Evolutionary conservation across 2,888 invertebrate genomes (phyloP), one percentile per base, ranked within the genome.

Genomic region (Plebejus melissa): DNA sequence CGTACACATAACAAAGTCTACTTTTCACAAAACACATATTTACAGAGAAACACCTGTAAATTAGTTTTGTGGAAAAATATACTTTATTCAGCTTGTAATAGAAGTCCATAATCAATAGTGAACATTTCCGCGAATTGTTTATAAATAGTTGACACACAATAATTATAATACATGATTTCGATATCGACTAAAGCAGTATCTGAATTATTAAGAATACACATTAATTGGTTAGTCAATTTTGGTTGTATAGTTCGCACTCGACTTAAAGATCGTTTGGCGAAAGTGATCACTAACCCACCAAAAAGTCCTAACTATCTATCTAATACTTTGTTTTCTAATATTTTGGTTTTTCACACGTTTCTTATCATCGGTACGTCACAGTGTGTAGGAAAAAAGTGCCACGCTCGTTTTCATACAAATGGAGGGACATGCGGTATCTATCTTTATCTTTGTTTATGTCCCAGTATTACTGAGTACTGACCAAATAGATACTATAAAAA

Each of bases 101-200:
- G 16, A 54, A 54, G 16, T 54, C 16, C 16, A 54, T 50, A 54
- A 54, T 54, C 46, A 54, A 54, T 16, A 4, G 16, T 4, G 1
- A 4, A 41, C 9, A 46, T 11, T 46, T 46, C 46, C 3, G 9
- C 46, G 11, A 9, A 9, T 9, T 9, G 2, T 13, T 11, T 60
- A 60, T 22, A 58, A 58, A 60, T 11, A 60, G 60, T 60, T 60
- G 60, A 60, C 60, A 60, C 60, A 60, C 11, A 11, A 60, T 11
- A 28, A 22, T 22, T 2, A 32, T 32, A 32, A 32, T 32, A 32
- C 60, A 58, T n/a, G 22, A 28, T 65, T 65, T 4, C 32, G 13
- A 65, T 65, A 65, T 65, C 65, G 6, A 65, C 11, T 11, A 58
- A 2, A 65, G 32, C 32, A 32, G n/a, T 58, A 22, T 22, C 22